Base-by-base conservation (phyloP, 2,888 invertebrate genomes). In the Drosophila histrio region DNA sequence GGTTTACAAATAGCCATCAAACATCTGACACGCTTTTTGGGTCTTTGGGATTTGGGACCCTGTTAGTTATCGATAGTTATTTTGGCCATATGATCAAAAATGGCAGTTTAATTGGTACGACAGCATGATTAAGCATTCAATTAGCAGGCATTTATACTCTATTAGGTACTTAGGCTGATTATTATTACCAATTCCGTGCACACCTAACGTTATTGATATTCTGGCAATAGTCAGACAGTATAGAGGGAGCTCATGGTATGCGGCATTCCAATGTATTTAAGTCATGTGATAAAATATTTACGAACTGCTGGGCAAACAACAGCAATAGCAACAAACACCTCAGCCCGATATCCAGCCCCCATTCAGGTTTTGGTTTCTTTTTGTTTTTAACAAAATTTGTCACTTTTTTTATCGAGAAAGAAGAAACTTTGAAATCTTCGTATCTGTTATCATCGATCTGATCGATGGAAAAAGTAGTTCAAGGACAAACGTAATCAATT, bases 211-310 rank as follows among this genome's bases (percentile, higher is more conserved):
- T 75, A 82, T 79, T 85, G 61, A 57, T 81, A 78, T 78, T 63
- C 84, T 21, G 59, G 49, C 72, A 28, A 62, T 72, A 53, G 59
- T 44, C 66, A 64, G 59, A 65, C 60, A 39, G 52, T 53, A 49
- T 11, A 22, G 22, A n/a, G n/a, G n/a, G n/a, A n/a, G n/a, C n/a
- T n/a, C n/a, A n/a, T n/a, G n/a, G n/a, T n/a, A n/a, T 24, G 2
- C 38, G 69, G 56, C 79, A 89, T 89, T 88, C 89, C 89, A 83
- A 79, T 73, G 73, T 63, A 69, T 72, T 87, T 78, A 79, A 83
- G 83, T 89, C 88, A 89, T 85, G 50, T 67, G 77, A 79, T 78
- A 85, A 72, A 73, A 66, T 76, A 77, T 73, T 72, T 79, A 72
- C 66, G 41, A 62, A 66, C 44, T 47, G 59, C 30, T 47, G 34